phyloP scores from a whole-genome alignment of 2,888 invertebrate species.

The Trilocha varians region DNA sequence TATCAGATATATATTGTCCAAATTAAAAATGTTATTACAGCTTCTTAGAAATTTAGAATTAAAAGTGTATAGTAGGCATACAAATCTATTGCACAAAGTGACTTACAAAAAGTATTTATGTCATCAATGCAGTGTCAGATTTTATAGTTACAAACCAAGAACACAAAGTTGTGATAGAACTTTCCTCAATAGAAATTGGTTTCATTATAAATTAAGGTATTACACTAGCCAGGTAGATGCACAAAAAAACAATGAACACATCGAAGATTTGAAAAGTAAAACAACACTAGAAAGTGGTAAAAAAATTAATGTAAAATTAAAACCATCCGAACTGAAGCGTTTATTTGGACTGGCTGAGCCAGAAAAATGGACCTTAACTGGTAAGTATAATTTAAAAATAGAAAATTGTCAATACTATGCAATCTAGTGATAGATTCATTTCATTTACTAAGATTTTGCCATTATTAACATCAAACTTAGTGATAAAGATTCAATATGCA shows the following conservation, averaged over 20 bases:
- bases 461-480: too few species aligned
- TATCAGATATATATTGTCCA: slow-evolving; percentile 16
- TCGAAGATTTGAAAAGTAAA: slow-evolving; percentile 36
- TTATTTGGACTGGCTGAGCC: slow-evolving; percentile 74
- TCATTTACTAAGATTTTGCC: too few species aligned
- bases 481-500: too few species aligned
- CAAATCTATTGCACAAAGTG: slow-evolving; percentile 35
- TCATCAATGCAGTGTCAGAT: slow-evolving; percentile 53
- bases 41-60: slow-evolving; percentile 45
- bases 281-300: slow-evolving; percentile 34
- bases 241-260: slow-evolving; percentile 42
- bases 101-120: slow-evolving; percentile 35
- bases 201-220: slow-evolving; percentile 38
- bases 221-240: slow-evolving; percentile 54
- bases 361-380: slow-evolving; percentile 76
- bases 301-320: slow-evolving; percentile 63
- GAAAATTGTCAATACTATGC: too few species aligned
- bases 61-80: slow-evolving; percentile 42
- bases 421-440: too few species aligned
- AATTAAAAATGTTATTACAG: slow-evolving; percentile 52
- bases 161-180: slow-evolving; percentile 46
- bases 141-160: slow-evolving; percentile 42
- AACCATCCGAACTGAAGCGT: slow-evolving; percentile 68
- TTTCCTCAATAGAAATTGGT: slow-evolving; percentile 33
- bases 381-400: too few species aligned